Evolutionary conservation across 1,140 invertebrate species (phyloP), one percentile per base, ranked within the genome.

Genomic region (Ips nitidus): DNA sequence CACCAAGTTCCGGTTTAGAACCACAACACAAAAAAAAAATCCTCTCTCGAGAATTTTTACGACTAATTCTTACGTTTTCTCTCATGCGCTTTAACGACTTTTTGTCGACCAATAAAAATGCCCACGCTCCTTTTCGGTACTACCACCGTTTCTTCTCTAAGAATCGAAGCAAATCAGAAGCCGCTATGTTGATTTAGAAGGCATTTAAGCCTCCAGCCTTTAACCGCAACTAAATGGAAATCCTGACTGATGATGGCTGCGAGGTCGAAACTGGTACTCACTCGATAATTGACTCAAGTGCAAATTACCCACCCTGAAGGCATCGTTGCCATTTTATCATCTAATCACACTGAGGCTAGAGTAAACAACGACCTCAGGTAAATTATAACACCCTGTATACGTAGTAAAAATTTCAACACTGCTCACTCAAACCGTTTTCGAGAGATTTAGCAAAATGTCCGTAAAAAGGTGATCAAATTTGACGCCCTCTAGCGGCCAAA

Each of bases 41-140:
- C 40, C 41, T 60, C 22, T 22, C 22, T 60, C 4, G 22, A 60
- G 41, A 42, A 60, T 45, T 41, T 60, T 60, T 60, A 60, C 41
- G 40, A 42, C 41, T 36, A 60, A 42, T 60, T 60, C 41, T 45
- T 56, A 56, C 53, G 53, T 56, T 40, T 56, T 56, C 53, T 56
- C 53, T 56, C 38, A 56, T 50, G 45, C 22, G 22, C 22, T 22
- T 22, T 22, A 50, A 56, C 38, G 53, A 37, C 38, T 56, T 56
- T 56, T 38, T 7, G 22, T 22, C 22, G 22, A 22, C 22, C 38
- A 56, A 37, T 37, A 56, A 56, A 56, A 36, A 56, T 22, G 8
- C 22, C 37, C 53, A 56, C 22, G 22, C 7, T 56, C 38, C 53
- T 37, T 6, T 36, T 7, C 53, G 53, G 37, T 37, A 56, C 7